phyloP scores from a whole-genome alignment of 2,888 invertebrate species.

The Aphrophora alni region DNA sequence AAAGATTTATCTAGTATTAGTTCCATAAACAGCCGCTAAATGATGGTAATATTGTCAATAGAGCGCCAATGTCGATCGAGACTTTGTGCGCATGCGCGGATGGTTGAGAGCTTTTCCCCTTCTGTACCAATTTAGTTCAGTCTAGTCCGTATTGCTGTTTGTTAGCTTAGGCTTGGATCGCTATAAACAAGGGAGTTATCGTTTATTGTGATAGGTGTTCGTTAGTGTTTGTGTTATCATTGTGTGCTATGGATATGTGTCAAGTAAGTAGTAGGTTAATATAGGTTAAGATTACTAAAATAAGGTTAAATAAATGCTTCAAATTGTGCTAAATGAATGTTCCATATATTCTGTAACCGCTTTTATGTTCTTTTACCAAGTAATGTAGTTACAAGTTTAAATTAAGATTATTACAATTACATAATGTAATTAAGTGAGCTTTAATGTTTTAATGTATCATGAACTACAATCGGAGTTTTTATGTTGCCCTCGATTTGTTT shows the following conservation, averaged over 20 bases:
- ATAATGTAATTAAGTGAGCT: no score
- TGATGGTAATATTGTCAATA: neutral
- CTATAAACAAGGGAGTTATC: neutral
- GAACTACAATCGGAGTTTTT: no score
- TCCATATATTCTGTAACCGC: no score
- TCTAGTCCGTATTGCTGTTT: neutral
- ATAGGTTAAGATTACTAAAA: no score
- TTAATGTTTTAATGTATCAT: no score
- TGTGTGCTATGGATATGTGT: neutral
- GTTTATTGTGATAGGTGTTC: neutral
- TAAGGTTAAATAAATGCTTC: no score
- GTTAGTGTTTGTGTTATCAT: neutral
- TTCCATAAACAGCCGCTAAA: neutral
- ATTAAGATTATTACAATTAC: no score
- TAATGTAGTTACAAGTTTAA: no score
- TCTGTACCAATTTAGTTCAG: neutral
- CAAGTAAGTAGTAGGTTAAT: neutral
- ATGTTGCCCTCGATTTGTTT: no score
- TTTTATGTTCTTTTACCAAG: no score
- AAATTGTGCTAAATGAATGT: no score
- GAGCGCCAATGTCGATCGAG: neutral
- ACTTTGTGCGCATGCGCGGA: neutral
- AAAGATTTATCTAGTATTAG: neutral
- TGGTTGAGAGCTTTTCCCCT: neutral
- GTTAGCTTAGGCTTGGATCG: neutral